These are phyloP conservation scores for Galendromus occidentalis DNA, from an alignment of 1,140 invertebrate species.

Conservation along the genomic window DNA sequence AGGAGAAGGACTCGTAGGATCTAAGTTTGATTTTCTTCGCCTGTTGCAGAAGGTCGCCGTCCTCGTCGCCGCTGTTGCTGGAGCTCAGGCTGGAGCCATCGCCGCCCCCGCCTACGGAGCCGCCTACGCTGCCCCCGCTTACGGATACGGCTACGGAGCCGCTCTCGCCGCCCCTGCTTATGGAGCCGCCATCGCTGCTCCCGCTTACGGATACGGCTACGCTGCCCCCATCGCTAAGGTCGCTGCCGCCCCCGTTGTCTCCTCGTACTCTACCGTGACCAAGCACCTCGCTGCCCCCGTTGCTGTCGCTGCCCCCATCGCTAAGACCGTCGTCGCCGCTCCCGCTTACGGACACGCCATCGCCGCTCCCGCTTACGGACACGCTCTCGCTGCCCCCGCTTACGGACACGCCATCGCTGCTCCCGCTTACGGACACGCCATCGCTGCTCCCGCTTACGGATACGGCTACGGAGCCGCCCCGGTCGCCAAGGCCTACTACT, in stretches of 20 bases:
- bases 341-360: too few species aligned
- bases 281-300: neutral
- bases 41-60: neutral
- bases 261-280: neutral
- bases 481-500: neutral
- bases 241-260: neutral
- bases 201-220: neutral
- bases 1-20: too few species aligned
- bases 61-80: neutral
- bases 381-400: too few species aligned
- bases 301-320: neutral
- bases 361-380: too few species aligned
- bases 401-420: too few species aligned
- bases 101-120: neutral
- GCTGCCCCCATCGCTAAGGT: neutral
- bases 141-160: neutral
- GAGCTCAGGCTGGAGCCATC: neutral
- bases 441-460: too few species aligned
- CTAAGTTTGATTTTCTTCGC: neutral
- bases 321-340: too few species aligned
- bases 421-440: too few species aligned
- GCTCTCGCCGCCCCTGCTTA: neutral
- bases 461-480: neutral
- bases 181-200: neutral
- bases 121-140: neutral